Conservation (phyloP, 2,113 vertebrate species). For the Cyphomyrus discorhynchus region DNA sequence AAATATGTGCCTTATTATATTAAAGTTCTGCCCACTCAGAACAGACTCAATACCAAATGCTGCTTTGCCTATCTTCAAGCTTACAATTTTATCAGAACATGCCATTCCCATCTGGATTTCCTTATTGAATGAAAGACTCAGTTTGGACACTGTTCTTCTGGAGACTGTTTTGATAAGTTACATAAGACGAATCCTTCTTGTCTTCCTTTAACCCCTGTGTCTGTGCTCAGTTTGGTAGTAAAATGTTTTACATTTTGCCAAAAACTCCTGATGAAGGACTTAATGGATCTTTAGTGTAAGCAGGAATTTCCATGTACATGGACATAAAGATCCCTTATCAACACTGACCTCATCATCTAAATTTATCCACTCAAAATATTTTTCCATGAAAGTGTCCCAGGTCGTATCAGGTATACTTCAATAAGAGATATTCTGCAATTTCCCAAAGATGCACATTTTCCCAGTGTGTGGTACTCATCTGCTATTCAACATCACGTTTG, state of each 20-base stretch:
- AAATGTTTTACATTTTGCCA: not conserved
- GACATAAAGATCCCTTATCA: not conserved
- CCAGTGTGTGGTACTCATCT: not conserved
- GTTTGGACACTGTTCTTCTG: not conserved
- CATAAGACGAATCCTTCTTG: not conserved
- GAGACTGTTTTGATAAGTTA: not conserved
- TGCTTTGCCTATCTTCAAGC: not conserved
- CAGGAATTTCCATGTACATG: not conserved
- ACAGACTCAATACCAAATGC: not conserved
- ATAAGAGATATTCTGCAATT: not conserved
- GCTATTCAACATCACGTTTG: not conserved
- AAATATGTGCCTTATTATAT: not conserved
- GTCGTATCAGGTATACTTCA: not conserved
- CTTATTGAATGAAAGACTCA: not conserved
- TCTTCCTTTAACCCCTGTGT: not conserved
- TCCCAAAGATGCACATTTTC: not conserved
- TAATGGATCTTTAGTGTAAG: not conserved
- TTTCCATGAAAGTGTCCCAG: not conserved
- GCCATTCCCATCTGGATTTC: not conserved
- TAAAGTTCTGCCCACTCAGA: not conserved
- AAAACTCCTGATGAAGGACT: not conserved
- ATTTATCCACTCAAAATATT: not conserved
- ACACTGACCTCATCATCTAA: not conserved
- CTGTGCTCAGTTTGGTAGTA: not conserved
- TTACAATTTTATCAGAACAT: not conserved